These are phyloP conservation scores for Temnothorax rugatulus DNA, from an alignment of 2,888 invertebrate species.

Conservation along the genomic window DNA sequence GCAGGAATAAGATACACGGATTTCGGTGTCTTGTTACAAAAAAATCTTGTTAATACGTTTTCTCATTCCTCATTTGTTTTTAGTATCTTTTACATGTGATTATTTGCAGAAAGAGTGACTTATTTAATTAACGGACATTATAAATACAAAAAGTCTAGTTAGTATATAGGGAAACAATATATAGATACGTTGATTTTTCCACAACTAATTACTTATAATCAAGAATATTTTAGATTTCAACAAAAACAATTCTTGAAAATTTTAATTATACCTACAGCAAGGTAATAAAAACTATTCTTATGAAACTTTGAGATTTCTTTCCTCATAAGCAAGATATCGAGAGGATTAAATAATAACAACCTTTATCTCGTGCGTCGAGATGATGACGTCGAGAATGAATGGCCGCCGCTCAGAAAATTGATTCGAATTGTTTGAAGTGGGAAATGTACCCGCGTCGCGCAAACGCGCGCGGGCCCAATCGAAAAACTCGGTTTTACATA, in stretches of 20 bases:
- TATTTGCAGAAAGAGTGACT: neutral
- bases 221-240: neutral
- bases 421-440: neutral
- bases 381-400: neutral
- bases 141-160: neutral
- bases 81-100: neutral
- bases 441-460: conserved; percentile 12
- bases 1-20: neutral
- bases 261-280: neutral
- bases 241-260: neutral
- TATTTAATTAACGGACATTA: neutral
- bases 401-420: neutral
- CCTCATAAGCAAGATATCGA: neutral
- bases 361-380: neutral
- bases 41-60: conserved; percentile 6
- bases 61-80: conserved; percentile 16
- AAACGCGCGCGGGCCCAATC: conserved; percentile 6
- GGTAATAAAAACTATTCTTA: neutral
- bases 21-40: neutral
- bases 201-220: neutral
- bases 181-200: neutral
- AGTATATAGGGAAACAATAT: neutral
- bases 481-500: conserved; percentile 39
- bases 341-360: neutral
- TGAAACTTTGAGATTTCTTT: conserved; percentile 14